Conservation (phyloP, 2,113 vertebrate species). For the Callospermophilus lateralis region DNA sequence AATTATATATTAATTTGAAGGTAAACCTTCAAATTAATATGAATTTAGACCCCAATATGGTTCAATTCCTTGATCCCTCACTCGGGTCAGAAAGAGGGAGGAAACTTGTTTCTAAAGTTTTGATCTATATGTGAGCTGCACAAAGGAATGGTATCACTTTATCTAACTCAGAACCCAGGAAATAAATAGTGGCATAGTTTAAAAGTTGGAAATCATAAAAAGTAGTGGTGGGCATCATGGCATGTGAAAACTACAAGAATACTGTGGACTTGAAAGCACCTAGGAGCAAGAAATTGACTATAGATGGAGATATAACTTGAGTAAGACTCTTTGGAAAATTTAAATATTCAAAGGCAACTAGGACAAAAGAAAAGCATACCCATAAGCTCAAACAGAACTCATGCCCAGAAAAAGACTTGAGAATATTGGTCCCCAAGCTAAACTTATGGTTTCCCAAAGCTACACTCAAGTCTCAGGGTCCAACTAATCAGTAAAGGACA, state of each 20-base stretch:
- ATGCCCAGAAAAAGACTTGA: background rate
- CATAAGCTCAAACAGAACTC: background rate
- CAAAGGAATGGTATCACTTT: background rate
- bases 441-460: background rate
- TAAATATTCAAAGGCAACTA: background rate
- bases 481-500: background rate
- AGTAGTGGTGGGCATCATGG: too few species aligned
- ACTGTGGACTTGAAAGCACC: background rate
- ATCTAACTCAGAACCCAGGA: background rate
- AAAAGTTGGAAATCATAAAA: background rate
- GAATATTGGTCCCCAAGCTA: background rate
- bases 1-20: background rate
- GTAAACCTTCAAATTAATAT: too few species aligned
- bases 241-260: background rate
- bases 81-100: background rate
- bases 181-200: background rate
- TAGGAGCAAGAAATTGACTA: background rate
- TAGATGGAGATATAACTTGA: background rate
- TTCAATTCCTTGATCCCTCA: background rate
- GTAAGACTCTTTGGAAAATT: background rate
- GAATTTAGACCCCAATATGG: background rate
- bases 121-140: background rate
- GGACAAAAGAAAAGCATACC: background rate
- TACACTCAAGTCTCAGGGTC: background rate
- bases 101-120: background rate